Base-by-base conservation (phyloP, 2,888 invertebrate genomes). In the Villa cingulata region DNA sequence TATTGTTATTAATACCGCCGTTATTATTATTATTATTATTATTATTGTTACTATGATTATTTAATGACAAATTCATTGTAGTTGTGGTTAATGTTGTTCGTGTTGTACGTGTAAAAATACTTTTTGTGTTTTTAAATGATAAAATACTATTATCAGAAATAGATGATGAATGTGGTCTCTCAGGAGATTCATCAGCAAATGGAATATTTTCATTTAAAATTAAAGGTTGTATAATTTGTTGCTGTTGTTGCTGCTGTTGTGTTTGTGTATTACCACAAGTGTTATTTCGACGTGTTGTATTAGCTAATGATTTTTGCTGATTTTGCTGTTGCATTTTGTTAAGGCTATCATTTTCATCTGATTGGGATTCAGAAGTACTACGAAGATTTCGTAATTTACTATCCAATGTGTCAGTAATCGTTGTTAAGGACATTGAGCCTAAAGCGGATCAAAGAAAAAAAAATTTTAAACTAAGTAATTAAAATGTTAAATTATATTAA, bases 401-500 rank as follows among this genome's bases (percentile, higher is more conserved):
- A 66, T 89, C 88, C 70, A 88, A 81, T 51, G 87, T 83, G 62
- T 83, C 84, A 58, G 87, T 89, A 64, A 90, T 79, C 58, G 82
- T 82, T 64, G 84, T 82, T 69, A 89, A 73, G 59, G 89, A 81
- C 72, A 88, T 87, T 63, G 84, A 79, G 68, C 86, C 89, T 46
- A 18, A 32, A 43, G n/a, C n/a, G n/a, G n/a, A 36, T 32, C 4
- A 12, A 37, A 37, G 39, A 32, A 40, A 20, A 14, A 20, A 41
- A 17, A 18, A 19, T 15, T 41, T 41, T 14, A n/a, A 16, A 16
- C 20, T 17, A 41, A 23, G 3, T 23, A 43, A 43, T 23, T 37
- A 34, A 7, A 42, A 42, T 18, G 7, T 9, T 20, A 17, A 19
- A 10, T 34, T 19, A 41, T 14, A 14, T 16, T 4, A 18, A 38